Evolutionary conservation across 2,888 invertebrate genomes (phyloP), one percentile per base, ranked within the genome.

Genomic region (Pegoplata infirma): DNA sequence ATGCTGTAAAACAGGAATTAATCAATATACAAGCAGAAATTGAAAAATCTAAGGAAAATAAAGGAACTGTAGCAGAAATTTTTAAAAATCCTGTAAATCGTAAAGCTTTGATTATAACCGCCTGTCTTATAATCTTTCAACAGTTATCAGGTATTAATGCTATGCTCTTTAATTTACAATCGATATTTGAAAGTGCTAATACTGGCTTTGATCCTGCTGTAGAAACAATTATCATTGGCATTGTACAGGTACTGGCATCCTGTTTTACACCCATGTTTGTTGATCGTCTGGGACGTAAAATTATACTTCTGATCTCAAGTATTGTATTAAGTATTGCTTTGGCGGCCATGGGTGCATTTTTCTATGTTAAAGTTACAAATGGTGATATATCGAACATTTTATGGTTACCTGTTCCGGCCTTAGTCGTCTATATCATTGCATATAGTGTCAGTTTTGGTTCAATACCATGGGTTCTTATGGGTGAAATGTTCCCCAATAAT

Each of bases 101-200:
- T 81, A 94, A 93, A 85, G 96, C 96, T 0, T 92, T 96, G 84
- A 91, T 95, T 81, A 92, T 94, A 64, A 94, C 94, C 0, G 92
- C 93, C 81, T 92, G 93, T 2, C 90, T 97, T 76, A 94, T 95
- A 66, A 90, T 92, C 81, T 94, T 96, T 89, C 97, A 97, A 87
- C 97, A 97, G 88, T 90, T 96, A 77, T 93, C 93, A 1, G 96
- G 96, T 0, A 94, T 96, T 85, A 95, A 95, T 88, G 94, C 95
- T 0, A 93, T 96, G 0, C 91, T 96, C 1, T 95, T 95, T 88
- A 96, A 95, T 88, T 93, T 94, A 83, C 92, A 94, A 82, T 90
- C 89, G 44, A 95, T 96, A 84, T 96, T 96, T 85, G 85, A 89
- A 0, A 91, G 91, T 0, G 93, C 97, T 0, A 93, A 93, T 3